A percentile compares a stretch with the other conserved stretches of the same genome.
Conservation (phyloP, 2,797 vertebrate species). For the Staurois parvus region DNA sequence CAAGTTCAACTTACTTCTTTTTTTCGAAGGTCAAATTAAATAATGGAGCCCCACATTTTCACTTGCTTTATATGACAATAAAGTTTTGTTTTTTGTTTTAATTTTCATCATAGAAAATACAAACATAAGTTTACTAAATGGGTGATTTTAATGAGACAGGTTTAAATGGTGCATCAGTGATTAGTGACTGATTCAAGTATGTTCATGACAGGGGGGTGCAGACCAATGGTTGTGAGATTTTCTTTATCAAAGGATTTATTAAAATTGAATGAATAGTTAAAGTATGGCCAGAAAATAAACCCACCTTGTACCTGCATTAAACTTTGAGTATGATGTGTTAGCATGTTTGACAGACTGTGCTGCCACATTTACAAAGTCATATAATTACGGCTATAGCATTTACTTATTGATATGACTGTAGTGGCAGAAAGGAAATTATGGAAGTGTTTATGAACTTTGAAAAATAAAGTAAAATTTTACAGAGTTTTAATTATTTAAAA, state of each 20-base stretch:
- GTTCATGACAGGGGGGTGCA: too few species aligned
- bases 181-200: too few species aligned
- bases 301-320: background rate
- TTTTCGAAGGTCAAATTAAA: slow-evolving; percentile 40
- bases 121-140: too few species aligned
- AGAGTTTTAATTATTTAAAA: background rate
- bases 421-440: background rate
- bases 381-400: too few species aligned
- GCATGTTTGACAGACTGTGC: too few species aligned
- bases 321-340: background rate
- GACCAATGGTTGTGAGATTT: too few species aligned
- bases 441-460: background rate
- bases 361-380: too few species aligned
- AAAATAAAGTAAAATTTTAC: background rate
- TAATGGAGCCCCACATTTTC: background rate
- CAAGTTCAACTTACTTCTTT: slow-evolving; percentile 3
- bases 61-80: background rate
- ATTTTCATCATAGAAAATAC: too few species aligned
- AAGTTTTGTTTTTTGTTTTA: background rate
- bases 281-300: background rate
- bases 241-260: background rate
- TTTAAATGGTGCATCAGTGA: too few species aligned
- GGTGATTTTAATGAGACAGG: too few species aligned
- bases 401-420: background rate
- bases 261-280: background rate